Evolutionary conservation across 1,140 invertebrate genomes (phyloP).

Genomic region (Sarcophaga peregrina): DNA sequence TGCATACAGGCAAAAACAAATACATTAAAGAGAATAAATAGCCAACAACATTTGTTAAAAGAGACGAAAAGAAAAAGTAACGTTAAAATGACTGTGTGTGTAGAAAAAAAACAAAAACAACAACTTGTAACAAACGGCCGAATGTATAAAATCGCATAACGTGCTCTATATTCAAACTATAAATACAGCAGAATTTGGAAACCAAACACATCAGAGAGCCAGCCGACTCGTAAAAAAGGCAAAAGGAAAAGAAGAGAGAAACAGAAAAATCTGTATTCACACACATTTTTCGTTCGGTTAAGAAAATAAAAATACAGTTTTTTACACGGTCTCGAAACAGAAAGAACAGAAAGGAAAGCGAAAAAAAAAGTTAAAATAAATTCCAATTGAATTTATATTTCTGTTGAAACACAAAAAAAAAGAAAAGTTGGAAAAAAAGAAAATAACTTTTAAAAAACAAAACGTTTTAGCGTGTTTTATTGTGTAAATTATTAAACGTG

Average conservation of each 20-base stretch:
- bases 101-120: not conserved
- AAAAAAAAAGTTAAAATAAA: no score
- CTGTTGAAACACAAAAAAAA: not conserved
- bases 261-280: not conserved
- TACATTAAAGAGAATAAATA: not conserved
- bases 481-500: no score
- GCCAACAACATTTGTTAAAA: not conserved
- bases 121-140: no score
- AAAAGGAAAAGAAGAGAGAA: no score
- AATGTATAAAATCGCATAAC: slow-evolving; percentile 23
- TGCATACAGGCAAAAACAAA: no score
- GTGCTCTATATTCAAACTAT: slow-evolving; percentile 32
- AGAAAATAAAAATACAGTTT: not conserved
- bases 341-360: no score
- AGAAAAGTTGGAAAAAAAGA: no score
- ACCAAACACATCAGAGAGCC: no score
- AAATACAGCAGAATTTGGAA: not conserved
- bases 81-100: not conserved
- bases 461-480: not conserved
- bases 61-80: not conserved
- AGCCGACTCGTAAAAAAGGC: no score
- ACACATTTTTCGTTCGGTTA: not conserved
- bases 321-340: not conserved
- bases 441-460: not conserved
- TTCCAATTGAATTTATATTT: no score